These are phyloP conservation scores for Etheostoma perlongum DNA, from an alignment of 2,797 vertebrate genomes.

Conservation along the genomic window DNA sequence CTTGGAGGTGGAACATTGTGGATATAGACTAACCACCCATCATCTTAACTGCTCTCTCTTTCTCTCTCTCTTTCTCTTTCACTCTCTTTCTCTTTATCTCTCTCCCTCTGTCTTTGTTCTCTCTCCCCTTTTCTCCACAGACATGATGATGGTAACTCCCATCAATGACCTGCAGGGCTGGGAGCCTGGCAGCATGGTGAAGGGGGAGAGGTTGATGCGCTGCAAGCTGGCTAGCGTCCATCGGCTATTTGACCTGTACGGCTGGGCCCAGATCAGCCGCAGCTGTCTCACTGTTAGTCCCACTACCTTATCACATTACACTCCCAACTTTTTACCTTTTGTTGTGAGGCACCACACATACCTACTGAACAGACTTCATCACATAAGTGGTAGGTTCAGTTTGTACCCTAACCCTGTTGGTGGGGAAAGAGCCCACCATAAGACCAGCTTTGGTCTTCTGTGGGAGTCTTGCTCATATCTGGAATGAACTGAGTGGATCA, in stretches of 20 bases:
- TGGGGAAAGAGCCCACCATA: not conserved
- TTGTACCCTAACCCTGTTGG: too few species aligned
- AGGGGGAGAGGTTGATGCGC: constrained; percentile 94
- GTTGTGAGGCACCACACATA: constrained; percentile 4
- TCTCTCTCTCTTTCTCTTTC: too few species aligned
- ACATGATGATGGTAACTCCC: constrained; percentile 90
- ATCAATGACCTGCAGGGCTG: constrained; percentile 93
- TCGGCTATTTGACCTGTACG: constrained; percentile 93
- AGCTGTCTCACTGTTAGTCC: constrained; percentile 90
- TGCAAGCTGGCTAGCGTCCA: constrained; percentile 95
- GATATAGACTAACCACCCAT: too few species aligned
- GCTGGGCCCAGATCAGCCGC: constrained; percentile 92
- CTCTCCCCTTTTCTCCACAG: constrained; percentile 73
- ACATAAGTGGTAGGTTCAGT: too few species aligned
- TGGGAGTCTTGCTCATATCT: not conserved
- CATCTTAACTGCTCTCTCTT: not conserved
- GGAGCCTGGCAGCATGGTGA: constrained; percentile 89
- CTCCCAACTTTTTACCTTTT: not conserved
- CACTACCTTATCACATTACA: constrained; percentile 3
- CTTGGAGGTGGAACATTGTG: too few species aligned
- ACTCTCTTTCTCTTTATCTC: not conserved
- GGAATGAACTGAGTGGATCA: not conserved
- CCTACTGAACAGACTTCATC: not conserved
- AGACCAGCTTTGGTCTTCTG: not conserved
- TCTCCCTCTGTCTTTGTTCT: constrained; percentile 44